Evolutionary conservation across 2,888 invertebrate genomes (phyloP).

Genomic region (Hecatera dysodea): DNA sequence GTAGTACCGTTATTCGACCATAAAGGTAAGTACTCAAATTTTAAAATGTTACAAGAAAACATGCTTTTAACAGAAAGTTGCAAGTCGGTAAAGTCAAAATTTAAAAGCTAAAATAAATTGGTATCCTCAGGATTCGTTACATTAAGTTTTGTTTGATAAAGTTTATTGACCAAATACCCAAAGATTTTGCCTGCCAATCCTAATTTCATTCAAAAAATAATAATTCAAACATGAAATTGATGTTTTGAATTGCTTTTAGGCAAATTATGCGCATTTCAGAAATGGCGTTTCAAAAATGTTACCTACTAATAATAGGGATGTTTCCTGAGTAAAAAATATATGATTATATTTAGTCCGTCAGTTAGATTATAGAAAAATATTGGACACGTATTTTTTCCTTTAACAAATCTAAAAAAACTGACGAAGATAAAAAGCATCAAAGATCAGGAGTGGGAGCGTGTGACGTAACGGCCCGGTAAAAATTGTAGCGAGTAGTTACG

Average conservation of each 20-base stretch:
- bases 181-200: background rate
- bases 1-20: slow-evolving; percentile 28
- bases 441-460: no score
- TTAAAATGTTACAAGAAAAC: background rate
- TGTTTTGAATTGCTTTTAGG: background rate
- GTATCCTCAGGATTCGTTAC: background rate
- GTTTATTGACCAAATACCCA: background rate
- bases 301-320: no score
- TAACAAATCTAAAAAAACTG: no score
- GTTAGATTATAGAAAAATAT: no score
- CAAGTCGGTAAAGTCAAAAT: no score
- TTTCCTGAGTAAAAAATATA: no score
- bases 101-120: background rate
- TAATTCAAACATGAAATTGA: background rate
- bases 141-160: background rate
- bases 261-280: background rate
- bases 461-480: no score
- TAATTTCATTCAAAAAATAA: slow-evolving; percentile 1
- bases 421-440: no score
- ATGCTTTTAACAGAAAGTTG: background rate
- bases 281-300: no score
- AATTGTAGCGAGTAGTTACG: no score
- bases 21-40: background rate
- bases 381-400: no score
- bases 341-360: no score